phyloP scores from a whole-genome alignment of 2,797 vertebrate genomes.

The Sebastes itinus region DNA sequence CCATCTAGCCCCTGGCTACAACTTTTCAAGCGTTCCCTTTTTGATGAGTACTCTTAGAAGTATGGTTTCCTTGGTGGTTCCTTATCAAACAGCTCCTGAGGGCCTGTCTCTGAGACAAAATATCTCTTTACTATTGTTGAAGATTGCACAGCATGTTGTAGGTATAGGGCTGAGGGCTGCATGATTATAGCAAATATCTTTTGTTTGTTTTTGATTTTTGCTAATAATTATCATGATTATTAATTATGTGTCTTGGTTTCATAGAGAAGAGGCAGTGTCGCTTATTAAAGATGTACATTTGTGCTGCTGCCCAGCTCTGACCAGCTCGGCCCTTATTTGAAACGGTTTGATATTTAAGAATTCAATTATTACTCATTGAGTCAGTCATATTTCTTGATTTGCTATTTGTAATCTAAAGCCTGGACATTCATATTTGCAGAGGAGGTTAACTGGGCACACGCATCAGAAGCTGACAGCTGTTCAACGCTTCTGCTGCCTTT shows the following conservation, averaged over 20 bases:
- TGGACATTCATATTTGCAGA: not conserved
- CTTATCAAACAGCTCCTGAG: not conserved
- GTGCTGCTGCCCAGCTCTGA: not conserved
- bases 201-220: not conserved
- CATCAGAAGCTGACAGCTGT: not conserved
- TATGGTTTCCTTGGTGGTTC: not conserved
- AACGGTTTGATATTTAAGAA: not conserved
- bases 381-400: not conserved
- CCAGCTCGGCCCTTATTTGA: not conserved
- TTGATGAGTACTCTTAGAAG: not conserved
- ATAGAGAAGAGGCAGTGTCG: not conserved
- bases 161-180: not conserved
- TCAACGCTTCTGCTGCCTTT: not conserved
- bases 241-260: not conserved
- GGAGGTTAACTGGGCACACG: not conserved
- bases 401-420: not conserved
- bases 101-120: not conserved
- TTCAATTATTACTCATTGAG: not conserved
- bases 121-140: not conserved
- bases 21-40: not conserved
- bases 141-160: not conserved
- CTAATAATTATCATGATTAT: not conserved
- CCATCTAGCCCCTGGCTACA: not conserved
- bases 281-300: not conserved
- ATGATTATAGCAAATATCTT: not conserved